phyloP scores from a whole-genome alignment of 1,140 invertebrate species.

The Telenomus remus region DNA sequence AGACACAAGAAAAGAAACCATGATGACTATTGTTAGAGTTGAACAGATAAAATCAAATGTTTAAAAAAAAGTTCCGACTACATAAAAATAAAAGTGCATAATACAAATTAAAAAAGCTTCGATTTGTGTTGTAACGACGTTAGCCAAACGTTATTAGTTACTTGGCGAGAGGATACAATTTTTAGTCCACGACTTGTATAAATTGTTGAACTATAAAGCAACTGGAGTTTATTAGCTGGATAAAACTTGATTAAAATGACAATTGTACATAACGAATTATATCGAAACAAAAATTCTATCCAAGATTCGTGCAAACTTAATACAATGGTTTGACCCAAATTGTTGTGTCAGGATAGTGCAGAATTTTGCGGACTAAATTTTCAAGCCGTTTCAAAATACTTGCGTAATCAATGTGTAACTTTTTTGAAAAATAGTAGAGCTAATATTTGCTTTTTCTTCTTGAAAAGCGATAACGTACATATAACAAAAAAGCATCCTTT shows the following conservation, averaged over 20 bases:
- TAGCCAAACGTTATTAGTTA: slow-evolving; percentile 46
- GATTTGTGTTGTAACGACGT: slow-evolving; percentile 16
- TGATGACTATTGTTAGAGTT: slow-evolving; percentile 11
- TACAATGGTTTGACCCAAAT: background rate
- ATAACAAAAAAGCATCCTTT: no score
- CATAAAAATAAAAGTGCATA: slow-evolving; percentile 4
- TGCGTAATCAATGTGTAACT: slow-evolving; percentile 6
- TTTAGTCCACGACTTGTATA: slow-evolving; percentile 33
- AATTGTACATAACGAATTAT: slow-evolving; percentile 35
- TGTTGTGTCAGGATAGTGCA: background rate
- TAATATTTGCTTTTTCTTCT: slow-evolving; percentile 20
- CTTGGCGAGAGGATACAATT: slow-evolving; percentile 15
- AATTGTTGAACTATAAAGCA: slow-evolving; percentile 44
- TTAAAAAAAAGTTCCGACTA: slow-evolving; percentile 21
- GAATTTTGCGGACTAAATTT: slow-evolving; percentile 7
- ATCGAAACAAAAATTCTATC: slow-evolving; percentile 7
- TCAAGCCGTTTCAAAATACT: slow-evolving; percentile 9
- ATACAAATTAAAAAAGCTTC: slow-evolving; percentile 5
- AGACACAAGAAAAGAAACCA: background rate
- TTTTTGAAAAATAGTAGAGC: slow-evolving; percentile 11
- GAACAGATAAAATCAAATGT: slow-evolving; percentile 29
- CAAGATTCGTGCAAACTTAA: slow-evolving; percentile 3
- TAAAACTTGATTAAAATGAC: slow-evolving; percentile 17
- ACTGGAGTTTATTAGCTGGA: slow-evolving; percentile 30
- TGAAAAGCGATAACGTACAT: background rate